Conservation (phyloP, 2,113 vertebrate genomes). For the Lasiurus cinereus region DNA sequence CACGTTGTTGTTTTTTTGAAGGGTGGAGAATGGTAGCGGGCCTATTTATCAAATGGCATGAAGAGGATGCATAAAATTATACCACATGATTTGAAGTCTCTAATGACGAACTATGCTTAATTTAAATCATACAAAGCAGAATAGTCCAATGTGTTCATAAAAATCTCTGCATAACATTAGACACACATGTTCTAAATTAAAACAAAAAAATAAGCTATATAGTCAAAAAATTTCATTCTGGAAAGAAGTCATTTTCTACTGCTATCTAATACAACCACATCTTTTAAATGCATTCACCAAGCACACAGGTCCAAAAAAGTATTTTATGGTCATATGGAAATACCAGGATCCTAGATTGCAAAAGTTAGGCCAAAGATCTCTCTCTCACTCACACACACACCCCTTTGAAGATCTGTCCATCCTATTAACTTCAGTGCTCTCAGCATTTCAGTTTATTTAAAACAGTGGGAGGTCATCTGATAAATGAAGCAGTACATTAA, state of each 20-base stretch:
- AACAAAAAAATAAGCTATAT: constrained; percentile 9
- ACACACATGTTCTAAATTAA: not conserved
- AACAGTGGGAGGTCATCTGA: not conserved
- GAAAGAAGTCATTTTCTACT: constrained; percentile 41
- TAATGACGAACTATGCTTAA: constrained; percentile 58
- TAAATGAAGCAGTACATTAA: not conserved
- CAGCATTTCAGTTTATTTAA: not conserved
- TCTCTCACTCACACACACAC: not conserved
- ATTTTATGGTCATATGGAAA: not conserved
- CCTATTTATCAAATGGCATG: constrained; percentile 60
- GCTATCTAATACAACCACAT: not conserved
- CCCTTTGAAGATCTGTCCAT: not conserved
- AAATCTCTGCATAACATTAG: constrained; percentile 27
- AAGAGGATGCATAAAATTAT: constrained; percentile 51
- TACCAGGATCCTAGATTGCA: not conserved
- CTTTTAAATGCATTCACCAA: not conserved
- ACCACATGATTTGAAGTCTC: constrained; percentile 5
- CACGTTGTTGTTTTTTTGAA: not conserved
- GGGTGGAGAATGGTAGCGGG: not conserved
- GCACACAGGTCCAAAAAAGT: not conserved
- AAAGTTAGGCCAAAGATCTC: not conserved
- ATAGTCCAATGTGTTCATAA: constrained; percentile 17
- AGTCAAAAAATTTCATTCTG: constrained; percentile 44
- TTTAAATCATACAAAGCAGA: constrained; percentile 42
- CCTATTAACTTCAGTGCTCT: not conserved